These are phyloP conservation scores for Epinotia bilunana DNA, from an alignment of 2,888 invertebrate species.

Conservation along the genomic window DNA sequence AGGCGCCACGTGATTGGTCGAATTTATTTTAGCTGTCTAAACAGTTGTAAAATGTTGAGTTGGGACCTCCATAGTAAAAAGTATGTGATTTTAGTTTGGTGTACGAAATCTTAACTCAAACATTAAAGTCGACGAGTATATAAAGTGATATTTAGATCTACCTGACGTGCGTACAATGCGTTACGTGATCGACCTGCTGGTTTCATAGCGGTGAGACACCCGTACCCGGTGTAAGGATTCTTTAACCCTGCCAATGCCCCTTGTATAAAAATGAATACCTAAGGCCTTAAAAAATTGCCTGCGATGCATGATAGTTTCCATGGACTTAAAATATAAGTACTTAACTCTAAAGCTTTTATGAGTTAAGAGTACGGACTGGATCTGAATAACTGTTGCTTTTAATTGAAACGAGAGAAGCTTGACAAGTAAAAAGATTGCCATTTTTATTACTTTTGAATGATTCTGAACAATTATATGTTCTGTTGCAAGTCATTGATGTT, in stretches of 20 bases:
- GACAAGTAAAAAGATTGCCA: not conserved
- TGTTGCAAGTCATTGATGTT: not conserved
- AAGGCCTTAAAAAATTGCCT: not conserved
- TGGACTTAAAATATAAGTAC: slow-evolving; percentile 6
- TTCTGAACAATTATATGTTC: not conserved
- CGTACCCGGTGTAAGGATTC: too few relatives aligned
- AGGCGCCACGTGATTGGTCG: too few relatives aligned
- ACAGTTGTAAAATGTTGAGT: too few relatives aligned
- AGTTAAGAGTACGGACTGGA: not conserved
- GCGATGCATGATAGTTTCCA: not conserved
- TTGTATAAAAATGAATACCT: not conserved
- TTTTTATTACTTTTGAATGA: slow-evolving; percentile 1
- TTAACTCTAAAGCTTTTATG: not conserved
- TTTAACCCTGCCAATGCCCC: too few relatives aligned
- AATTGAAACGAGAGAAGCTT: slow-evolving; percentile 3
- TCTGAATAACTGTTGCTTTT: slow-evolving; percentile 9
- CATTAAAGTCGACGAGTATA: too few relatives aligned
- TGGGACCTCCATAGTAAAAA: too few relatives aligned
- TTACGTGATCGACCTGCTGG: not conserved
- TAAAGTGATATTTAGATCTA: not conserved
- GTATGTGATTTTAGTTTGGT: too few relatives aligned
- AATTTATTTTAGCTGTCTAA: too few relatives aligned
- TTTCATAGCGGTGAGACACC: not conserved
- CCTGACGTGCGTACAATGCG: not conserved
- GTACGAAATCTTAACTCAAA: too few relatives aligned